phyloP scores from a whole-genome alignment of 2,888 invertebrate genomes.

The Sarcophaga rosellei region DNA sequence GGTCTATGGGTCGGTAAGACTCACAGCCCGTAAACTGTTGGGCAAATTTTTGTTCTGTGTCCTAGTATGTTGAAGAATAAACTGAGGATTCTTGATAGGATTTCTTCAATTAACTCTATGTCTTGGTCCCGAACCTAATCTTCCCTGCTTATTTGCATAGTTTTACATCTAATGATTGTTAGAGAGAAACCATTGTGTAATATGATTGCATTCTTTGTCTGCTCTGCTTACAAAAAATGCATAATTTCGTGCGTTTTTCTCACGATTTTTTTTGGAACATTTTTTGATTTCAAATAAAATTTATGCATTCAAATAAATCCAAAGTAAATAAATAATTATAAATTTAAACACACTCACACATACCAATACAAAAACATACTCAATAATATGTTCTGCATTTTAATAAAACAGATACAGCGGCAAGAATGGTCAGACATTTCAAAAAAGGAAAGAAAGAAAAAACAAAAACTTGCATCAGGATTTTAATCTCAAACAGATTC shows the following conservation, averaged over 20 bases:
- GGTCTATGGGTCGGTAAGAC: too few species aligned
- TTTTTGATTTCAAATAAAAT: constrained; percentile 33
- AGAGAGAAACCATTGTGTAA: neutral
- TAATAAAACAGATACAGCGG: too few species aligned
- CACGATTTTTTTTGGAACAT: constrained; percentile 47
- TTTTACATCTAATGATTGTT: neutral
- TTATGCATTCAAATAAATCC: constrained; percentile 43
- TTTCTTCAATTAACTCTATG: too few species aligned
- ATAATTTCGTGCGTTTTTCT: constrained; percentile 45
- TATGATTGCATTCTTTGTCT: constrained; percentile 7
- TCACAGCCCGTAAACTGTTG: too few species aligned
- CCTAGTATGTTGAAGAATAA: too few species aligned
- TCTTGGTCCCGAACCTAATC: too few species aligned
- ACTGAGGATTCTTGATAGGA: too few species aligned
- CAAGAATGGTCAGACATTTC: constrained; percentile 44
- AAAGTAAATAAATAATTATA: constrained; percentile 49
- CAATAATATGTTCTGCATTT: too few species aligned
- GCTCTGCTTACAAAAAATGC: neutral
- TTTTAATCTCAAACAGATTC: neutral
- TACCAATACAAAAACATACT: neutral
- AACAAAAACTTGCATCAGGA: constrained; percentile 38
- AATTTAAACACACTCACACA: constrained; percentile 29
- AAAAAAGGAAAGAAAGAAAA: constrained; percentile 6
- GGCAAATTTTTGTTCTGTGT: too few species aligned
- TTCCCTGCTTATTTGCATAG: too few species aligned